phyloP scores from a whole-genome alignment of 1,140 invertebrate genomes.

The Drosophila busckii region DNA sequence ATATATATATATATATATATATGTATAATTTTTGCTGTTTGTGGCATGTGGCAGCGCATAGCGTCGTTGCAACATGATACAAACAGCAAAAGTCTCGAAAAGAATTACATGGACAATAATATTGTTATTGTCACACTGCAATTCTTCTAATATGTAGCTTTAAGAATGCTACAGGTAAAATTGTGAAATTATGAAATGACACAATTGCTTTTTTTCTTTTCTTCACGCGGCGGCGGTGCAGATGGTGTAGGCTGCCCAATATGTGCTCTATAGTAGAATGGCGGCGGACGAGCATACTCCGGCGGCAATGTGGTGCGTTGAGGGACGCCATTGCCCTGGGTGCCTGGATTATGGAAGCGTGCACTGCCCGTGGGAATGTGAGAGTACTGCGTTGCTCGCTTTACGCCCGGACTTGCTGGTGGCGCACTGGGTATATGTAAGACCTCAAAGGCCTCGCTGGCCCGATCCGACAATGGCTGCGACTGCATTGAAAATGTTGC shows the following conservation, averaged over 20 bases:
- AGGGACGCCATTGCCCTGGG: not conserved
- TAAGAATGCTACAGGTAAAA: not conserved
- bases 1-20: not conserved
- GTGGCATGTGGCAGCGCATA: not conserved
- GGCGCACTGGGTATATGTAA: constrained; percentile 4
- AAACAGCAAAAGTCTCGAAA: constrained; percentile 24
- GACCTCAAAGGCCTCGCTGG: not conserved
- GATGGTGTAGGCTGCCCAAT: not conserved
- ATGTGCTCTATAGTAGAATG: not conserved
- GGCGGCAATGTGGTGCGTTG: not conserved
- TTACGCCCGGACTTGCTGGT: not conserved
- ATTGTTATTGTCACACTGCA: not conserved
- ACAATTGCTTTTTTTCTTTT: constrained; percentile 29
- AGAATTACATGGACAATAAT: constrained; percentile 2
- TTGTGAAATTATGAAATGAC: constrained; percentile 46
- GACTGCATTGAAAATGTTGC: too few relatives aligned
- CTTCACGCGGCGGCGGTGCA: not conserved
- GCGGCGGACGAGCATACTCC: constrained; percentile 17
- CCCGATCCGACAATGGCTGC: too few relatives aligned
- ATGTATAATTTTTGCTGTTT: constrained; percentile 4
- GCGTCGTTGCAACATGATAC: not conserved
- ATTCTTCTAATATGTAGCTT: constrained; percentile 13
- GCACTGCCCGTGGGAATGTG: constrained; percentile 21
- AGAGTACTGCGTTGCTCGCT: constrained; percentile 7
- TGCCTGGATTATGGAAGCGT: constrained; percentile 12